Evolutionary conservation across 2,797 vertebrate species (phyloP).

Genomic region (Pitangus sulphuratus): DNA sequence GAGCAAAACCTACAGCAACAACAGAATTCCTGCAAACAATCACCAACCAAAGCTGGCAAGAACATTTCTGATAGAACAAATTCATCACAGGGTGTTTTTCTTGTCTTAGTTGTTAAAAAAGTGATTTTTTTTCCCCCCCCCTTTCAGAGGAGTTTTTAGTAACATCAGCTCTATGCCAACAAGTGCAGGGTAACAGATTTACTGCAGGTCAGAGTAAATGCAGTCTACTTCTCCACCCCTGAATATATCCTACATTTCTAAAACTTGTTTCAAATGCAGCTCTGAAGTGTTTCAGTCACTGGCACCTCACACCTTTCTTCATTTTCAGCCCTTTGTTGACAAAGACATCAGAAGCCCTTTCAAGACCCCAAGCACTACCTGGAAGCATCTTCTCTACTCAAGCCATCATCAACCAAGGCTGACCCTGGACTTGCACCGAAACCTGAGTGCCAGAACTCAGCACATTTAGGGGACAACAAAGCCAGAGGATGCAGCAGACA

Average conservation of each 20-base stretch:
- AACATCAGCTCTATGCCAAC: not conserved
- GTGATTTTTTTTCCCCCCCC: not conserved
- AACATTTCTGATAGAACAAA: not conserved
- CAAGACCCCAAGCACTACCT: not conserved
- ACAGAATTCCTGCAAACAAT: not conserved
- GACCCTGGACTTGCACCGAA: not conserved
- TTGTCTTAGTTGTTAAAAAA: not conserved
- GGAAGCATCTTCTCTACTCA: not conserved
- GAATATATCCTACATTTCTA: not conserved
- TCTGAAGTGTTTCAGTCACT: not conserved
- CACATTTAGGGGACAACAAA: not conserved
- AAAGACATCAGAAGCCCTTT: not conserved
- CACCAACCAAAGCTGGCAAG: not conserved
- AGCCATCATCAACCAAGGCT: not conserved
- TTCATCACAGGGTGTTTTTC: not conserved
- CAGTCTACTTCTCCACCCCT: not conserved
- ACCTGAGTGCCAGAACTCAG: rapidly evolving
- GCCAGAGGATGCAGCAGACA: not conserved
- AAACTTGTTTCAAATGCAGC: not conserved
- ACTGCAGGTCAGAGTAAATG: not conserved
- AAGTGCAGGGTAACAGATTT: not conserved
- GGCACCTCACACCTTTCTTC: not conserved
- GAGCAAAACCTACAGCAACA: not conserved
- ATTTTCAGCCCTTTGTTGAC: not conserved
- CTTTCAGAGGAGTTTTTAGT: not conserved